These are phyloP conservation scores for Desmophyllum pertusum DNA, from an alignment of 92 coral and sea anemone genomes.

Conservation along the genomic window DNA sequence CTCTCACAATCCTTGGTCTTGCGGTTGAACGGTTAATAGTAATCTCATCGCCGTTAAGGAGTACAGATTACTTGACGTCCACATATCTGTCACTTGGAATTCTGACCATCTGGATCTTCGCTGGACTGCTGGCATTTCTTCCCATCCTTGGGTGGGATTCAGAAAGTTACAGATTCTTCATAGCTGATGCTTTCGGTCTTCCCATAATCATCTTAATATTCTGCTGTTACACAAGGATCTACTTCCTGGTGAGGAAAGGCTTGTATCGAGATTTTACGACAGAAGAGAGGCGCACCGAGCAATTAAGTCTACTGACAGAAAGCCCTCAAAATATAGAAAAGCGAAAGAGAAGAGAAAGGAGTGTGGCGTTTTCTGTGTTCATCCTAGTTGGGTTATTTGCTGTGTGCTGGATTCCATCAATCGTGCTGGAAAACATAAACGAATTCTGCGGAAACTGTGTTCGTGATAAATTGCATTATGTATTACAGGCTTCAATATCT, in stretches of 20 bases:
- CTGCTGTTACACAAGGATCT: constrained; percentile 6
- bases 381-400: constrained; percentile 6
- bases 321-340: not conserved
- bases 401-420: not conserved
- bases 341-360: constrained; percentile 11
- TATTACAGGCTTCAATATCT: not conserved
- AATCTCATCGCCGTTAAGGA: not conserved
- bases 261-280: not conserved
- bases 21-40: constrained; percentile 28
- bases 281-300: not conserved
- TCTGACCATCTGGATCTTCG: not conserved
- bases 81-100: not conserved
- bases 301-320: not conserved
- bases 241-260: constrained; percentile 3
- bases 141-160: not conserved
- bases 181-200: not conserved
- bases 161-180: not conserved
- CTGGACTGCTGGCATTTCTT: not conserved
- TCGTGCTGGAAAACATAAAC: not conserved
- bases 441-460: not conserved
- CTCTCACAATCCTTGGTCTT: not conserved
- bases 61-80: not conserved
- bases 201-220: not conserved
- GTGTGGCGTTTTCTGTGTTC: constrained; percentile 2
- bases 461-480: not conserved